These are phyloP conservation scores for Eremophila alpestris DNA, from an alignment of 2,797 vertebrate species.

Conservation along the genomic window DNA sequence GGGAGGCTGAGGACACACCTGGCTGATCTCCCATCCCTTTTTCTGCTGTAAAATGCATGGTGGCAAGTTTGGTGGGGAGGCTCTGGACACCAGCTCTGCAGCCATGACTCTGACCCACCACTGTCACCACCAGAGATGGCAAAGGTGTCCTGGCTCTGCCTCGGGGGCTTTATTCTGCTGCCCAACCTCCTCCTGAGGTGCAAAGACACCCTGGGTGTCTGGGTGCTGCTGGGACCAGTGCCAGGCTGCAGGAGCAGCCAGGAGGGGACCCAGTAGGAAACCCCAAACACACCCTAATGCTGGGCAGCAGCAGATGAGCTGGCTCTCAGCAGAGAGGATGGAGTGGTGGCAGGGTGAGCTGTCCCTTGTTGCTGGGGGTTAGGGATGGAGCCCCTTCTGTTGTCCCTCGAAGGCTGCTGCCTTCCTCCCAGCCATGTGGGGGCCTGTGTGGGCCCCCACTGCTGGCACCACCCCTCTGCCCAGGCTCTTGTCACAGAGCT, in stretches of 20 bases:
- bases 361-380: not conserved
- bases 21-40: not conserved
- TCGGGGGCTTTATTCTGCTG: fast-evolving
- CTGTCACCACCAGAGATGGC: not conserved
- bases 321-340: not conserved
- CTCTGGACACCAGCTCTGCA: fast-evolving
- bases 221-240: not conserved
- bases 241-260: not conserved
- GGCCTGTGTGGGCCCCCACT: not conserved
- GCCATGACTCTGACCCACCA: not conserved
- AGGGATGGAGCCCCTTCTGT: not conserved
- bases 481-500: not conserved
- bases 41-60: not conserved
- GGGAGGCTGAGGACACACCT: not conserved
- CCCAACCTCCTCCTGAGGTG: not conserved
- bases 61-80: not conserved
- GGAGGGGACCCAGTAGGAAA: not conserved
- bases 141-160: not conserved
- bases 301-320: not conserved
- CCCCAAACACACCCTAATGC: not conserved
- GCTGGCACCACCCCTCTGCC: not conserved
- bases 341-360: not conserved
- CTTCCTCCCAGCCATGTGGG: not conserved
- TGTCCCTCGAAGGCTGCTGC: not conserved
- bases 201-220: not conserved